Evolutionary conservation across 2,113 vertebrate species (phyloP), one percentile per base, ranked within the genome.

Genomic region (Cynocephalus volans): DNA sequence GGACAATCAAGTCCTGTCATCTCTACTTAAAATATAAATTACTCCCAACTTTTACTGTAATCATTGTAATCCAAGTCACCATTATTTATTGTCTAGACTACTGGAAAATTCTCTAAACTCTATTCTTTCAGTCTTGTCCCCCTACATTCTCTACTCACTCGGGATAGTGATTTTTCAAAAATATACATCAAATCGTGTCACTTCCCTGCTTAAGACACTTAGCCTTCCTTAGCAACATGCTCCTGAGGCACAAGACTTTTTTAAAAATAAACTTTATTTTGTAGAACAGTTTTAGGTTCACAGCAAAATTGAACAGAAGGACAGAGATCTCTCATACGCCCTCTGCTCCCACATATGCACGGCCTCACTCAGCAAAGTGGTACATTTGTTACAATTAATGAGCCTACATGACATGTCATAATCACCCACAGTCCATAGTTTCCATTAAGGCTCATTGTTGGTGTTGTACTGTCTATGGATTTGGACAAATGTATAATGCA

Each of bases 21-120:
- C 41, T 90, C 36, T 81, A 64, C 48, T 96, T 96, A 82, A 95
- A 84, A 80, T 50, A 94, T 33, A 93, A 93, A 84, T 87, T 75
- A 36, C 48, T 88, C 58, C 88, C 28, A 1, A 83, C 31, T 90
- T 80, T 54, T 13, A 81, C 21, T 12, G 13, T 60, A 60, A 17
- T 67, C 28, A 17, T 83, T 79, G 48, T 93, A 89, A 88, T 69
- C 70, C 36, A 50, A 15, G 56, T 48, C 75, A 52, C 10, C 28
- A 36, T 76, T 75, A 69, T 62, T 91, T 70, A 88, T 45, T 88
- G 64, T 15, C 23, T 80, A 24, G 48, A 36, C 41, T 52, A 19
- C 13, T 36, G 52, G 33, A 45, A 65, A 70, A 26, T 45, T 80
- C 13, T 90, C 58, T 50, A 54, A 33, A 84, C 36, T 45, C 31